These are phyloP conservation scores for Leptopilina myrica DNA, from an alignment of 2,888 invertebrate genomes.

Conservation along the genomic window DNA sequence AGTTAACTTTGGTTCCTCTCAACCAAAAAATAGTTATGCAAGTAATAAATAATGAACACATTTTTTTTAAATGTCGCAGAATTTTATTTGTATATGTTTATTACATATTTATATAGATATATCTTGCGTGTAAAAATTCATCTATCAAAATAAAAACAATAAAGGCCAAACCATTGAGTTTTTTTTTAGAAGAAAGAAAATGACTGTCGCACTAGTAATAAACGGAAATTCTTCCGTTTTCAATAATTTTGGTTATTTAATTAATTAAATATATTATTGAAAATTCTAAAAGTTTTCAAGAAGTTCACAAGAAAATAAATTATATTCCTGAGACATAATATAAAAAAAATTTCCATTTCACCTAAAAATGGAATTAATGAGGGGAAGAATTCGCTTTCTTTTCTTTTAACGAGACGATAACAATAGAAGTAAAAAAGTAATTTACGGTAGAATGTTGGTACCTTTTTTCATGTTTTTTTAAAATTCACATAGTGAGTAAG, in stretches of 20 bases:
- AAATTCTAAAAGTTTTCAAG: constrained; percentile 43
- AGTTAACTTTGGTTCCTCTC: too few relatives aligned
- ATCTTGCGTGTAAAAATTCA: constrained; percentile 72
- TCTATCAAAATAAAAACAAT: constrained; percentile 74
- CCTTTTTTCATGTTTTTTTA: constrained; percentile 46
- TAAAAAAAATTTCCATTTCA: constrained; percentile 42
- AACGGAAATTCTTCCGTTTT: constrained; percentile 42
- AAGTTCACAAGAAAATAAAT: constrained; percentile 42
- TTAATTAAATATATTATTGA: constrained; percentile 12
- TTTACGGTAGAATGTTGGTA: constrained; percentile 54
- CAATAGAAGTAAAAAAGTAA: constrained; percentile 60
- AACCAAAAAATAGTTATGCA: too few relatives aligned
- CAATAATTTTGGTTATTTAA: neutral
- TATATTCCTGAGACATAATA: constrained; percentile 41
- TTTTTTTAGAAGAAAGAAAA: constrained; percentile 36
- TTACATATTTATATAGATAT: constrained; percentile 73
- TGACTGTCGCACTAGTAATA: constrained; percentile 48
- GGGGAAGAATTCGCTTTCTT: constrained; percentile 47
- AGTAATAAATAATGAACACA: constrained; percentile 45
- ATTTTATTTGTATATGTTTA: constrained; percentile 73
- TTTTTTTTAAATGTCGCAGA: constrained; percentile 66
- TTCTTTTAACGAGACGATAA: constrained; percentile 56
- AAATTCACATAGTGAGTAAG: constrained; percentile 52
- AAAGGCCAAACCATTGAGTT: constrained; percentile 65
- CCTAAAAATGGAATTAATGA: constrained; percentile 42